These are phyloP conservation scores for Neopipo cinnamomea DNA, from an alignment of 2,113 vertebrate genomes.

Conservation along the genomic window DNA sequence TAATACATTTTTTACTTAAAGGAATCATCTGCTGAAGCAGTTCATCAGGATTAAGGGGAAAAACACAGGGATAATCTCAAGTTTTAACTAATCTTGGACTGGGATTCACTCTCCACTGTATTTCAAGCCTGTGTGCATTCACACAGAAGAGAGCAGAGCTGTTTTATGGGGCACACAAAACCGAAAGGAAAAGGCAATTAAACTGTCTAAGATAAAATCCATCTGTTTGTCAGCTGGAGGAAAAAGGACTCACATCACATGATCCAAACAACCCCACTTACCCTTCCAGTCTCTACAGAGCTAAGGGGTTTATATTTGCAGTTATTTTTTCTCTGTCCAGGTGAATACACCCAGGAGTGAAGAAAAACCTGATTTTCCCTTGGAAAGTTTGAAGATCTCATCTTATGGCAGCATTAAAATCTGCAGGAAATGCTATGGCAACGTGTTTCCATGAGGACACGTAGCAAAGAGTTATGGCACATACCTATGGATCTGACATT, in stretches of 20 bases:
- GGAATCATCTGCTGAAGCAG: slow-evolving; percentile 17
- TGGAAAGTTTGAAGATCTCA: not conserved
- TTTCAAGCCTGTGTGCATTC: not conserved
- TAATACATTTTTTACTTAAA: slow-evolving; percentile 4
- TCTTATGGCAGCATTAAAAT: slow-evolving; percentile 36
- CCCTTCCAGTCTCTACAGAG: not conserved
- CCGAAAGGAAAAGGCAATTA: slow-evolving; percentile 19
- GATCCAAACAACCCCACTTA: not conserved
- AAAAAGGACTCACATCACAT: not conserved
- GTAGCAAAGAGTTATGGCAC: not conserved
- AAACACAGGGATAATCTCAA: slow-evolving; percentile 27
- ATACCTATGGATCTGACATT: slow-evolving; percentile 40
- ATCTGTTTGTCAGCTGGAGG: slow-evolving; percentile 27
- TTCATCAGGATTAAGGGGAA: slow-evolving; percentile 29
- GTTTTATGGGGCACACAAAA: not conserved
- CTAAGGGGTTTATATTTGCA: not conserved
- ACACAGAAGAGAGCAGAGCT: not conserved
- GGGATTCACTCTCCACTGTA: not conserved
- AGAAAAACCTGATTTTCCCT: not conserved
- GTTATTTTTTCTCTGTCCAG: not conserved
- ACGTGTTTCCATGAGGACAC: slow-evolving; percentile 65
- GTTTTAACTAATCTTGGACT: slow-evolving; percentile 23
- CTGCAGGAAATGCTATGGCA: slow-evolving; percentile 66
- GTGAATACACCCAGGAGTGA: not conserved
- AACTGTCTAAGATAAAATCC: slow-evolving; percentile 23